Percentiles rank a stretch among this genome's conserved stretches.
These are phyloP conservation scores for Chrysodeixis includens DNA, from an alignment of 2,888 invertebrate genomes.

Conservation along the genomic window DNA sequence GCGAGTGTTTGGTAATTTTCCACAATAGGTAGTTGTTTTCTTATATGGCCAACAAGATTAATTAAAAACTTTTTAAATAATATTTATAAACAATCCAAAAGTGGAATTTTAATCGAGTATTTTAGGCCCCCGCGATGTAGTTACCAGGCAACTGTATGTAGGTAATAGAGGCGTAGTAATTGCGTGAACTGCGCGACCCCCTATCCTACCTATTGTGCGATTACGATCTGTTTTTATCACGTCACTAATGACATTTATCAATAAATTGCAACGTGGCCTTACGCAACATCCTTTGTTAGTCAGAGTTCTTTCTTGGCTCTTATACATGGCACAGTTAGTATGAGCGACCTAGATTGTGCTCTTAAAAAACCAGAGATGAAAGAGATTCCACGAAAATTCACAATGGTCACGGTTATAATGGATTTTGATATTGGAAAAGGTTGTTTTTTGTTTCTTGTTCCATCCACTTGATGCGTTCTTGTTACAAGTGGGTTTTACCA, in stretches of 20 bases:
- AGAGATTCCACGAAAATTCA: constrained; percentile 50
- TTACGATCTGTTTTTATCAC: constrained; percentile 66
- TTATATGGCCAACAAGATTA: neutral
- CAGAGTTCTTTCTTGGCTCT: constrained; percentile 43
- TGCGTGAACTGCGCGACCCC: constrained; percentile 38
- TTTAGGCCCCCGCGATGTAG: constrained; percentile 14
- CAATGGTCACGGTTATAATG: constrained; percentile 52
- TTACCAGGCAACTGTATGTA: constrained; percentile 20
- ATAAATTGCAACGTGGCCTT: constrained; percentile 74
- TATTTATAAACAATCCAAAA: neutral
- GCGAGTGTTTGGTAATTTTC: constrained; percentile 18
- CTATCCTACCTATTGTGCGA: constrained; percentile 57
- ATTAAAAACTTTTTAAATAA: too few relatives aligned
- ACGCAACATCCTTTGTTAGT: constrained; percentile 69
- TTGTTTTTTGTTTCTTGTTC: constrained; percentile 28
- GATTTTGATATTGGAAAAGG: constrained; percentile 51
- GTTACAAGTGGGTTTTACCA: constrained; percentile 41
- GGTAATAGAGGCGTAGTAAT: constrained; percentile 24
- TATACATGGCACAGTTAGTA: constrained; percentile 52
- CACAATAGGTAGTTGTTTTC: neutral
- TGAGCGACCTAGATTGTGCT: constrained; percentile 51
- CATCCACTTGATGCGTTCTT: constrained; percentile 21
- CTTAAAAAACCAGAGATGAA: constrained; percentile 45
- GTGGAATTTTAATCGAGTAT: neutral
- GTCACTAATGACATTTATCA: constrained; percentile 78